A percentile compares a stretch with the other conserved stretches of the same genome.
Conservation (phyloP, 2,113 vertebrate genomes). For the Nannospalax galili region DNA sequence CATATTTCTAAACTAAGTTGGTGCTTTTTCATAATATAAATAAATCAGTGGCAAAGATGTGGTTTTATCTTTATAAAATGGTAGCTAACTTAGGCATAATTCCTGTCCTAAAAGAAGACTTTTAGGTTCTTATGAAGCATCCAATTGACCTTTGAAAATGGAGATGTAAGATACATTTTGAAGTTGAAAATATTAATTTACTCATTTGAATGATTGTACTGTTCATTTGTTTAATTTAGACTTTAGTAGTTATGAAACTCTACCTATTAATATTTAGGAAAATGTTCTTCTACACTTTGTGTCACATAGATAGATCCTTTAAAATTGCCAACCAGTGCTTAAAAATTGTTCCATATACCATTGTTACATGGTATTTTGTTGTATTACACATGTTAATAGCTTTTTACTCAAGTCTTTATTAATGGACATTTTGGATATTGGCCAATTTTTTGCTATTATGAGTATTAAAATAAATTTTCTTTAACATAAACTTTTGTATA, state of each 20-base stretch:
- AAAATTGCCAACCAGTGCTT: slow-evolving; percentile 31
- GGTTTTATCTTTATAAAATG: slow-evolving; percentile 63
- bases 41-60: slow-evolving; percentile 31
- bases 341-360: slow-evolving; percentile 47
- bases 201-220: not conserved
- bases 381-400: not conserved
- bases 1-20: slow-evolving; percentile 37
- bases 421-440: not conserved
- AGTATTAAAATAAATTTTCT: slow-evolving; percentile 50
- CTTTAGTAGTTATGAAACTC: slow-evolving; percentile 35
- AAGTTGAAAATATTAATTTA: slow-evolving; percentile 45
- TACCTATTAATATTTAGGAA: slow-evolving; percentile 1
- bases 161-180: slow-evolving; percentile 20
- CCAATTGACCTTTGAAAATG: slow-evolving; percentile 38
- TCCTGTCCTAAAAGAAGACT: slow-evolving; percentile 57
- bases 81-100: not conserved
- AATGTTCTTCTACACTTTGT: slow-evolving; percentile 22
- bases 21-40: slow-evolving; percentile 18
- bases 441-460: slow-evolving; percentile 16
- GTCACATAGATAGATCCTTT: slow-evolving; percentile 29
- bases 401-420: slow-evolving; percentile 46
- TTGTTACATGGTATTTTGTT: slow-evolving; percentile 16
- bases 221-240: slow-evolving; percentile 58
- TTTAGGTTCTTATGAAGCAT: slow-evolving; percentile 36
- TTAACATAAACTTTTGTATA: not conserved